Evolutionary conservation across 2,797 vertebrate genomes (phyloP).

Genomic region (Smutsia temminckii): DNA sequence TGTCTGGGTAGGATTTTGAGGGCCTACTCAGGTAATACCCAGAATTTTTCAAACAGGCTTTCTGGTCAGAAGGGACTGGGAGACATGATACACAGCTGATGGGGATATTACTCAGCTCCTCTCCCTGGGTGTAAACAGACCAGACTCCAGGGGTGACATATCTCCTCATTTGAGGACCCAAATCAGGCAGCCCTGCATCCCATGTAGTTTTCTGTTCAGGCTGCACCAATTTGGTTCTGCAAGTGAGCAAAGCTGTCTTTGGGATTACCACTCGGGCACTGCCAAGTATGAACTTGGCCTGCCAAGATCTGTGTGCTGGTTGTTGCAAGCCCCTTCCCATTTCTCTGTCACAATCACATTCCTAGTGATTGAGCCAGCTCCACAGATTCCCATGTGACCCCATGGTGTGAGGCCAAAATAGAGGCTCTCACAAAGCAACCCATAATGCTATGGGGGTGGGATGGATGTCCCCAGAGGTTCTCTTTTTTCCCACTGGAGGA

Average conservation of each 20-base stretch:
- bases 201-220: background rate
- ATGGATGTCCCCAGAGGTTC: background rate
- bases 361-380: background rate
- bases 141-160: background rate
- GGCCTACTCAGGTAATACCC: background rate
- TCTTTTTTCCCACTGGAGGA: background rate
- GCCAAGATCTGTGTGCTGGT: background rate
- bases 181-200: background rate
- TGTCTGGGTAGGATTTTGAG: background rate
- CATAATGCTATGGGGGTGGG: background rate
- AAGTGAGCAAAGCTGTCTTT: background rate
- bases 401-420: background rate
- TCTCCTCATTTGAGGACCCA: background rate
- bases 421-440: background rate
- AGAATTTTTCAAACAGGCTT: background rate
- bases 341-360: background rate
- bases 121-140: background rate
- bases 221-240: background rate
- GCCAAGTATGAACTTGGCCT: background rate
- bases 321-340: background rate
- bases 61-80: background rate
- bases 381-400: background rate
- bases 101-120: background rate
- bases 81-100: background rate
- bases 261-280: background rate